phyloP scores from a whole-genome alignment of 2,888 invertebrate species.

The Phyto melanocephala region DNA sequence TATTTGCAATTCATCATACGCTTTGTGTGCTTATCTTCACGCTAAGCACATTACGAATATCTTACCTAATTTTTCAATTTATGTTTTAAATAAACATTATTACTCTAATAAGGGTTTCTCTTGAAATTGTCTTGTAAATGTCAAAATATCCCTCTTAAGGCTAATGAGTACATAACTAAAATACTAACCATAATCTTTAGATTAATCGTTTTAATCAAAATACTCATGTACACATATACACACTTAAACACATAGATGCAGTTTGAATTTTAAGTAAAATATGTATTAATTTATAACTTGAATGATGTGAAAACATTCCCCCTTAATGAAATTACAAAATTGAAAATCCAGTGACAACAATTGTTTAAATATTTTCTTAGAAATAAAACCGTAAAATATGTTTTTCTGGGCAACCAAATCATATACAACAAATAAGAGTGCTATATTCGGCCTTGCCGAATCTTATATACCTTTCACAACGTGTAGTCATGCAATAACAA shows the following conservation, averaged over 20 bases:
- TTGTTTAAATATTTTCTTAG: no score
- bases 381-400: conserved; percentile 32
- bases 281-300: conserved; percentile 17
- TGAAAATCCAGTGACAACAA: conserved; percentile 30
- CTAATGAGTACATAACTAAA: background rate
- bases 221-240: background rate
- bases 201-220: conserved; percentile 49
- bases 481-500: no score
- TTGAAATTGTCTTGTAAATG: background rate
- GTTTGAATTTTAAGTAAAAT: conserved; percentile 26
- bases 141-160: conserved; percentile 2
- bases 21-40: no score
- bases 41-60: no score
- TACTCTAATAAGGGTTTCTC: background rate
- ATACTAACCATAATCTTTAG: conserved; percentile 1
- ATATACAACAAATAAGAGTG: no score
- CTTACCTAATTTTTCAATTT: no score
- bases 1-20: no score
- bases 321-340: conserved; percentile 1
- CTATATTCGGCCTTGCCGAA: no score
- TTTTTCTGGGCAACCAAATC: no score
- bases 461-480: no score
- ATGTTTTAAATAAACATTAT: conserved; percentile 2
- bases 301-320: background rate
- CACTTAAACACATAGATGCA: no score